Evolutionary conservation across 1,140 invertebrate genomes (phyloP).

Genomic region (Neotoxoptera formosana): DNA sequence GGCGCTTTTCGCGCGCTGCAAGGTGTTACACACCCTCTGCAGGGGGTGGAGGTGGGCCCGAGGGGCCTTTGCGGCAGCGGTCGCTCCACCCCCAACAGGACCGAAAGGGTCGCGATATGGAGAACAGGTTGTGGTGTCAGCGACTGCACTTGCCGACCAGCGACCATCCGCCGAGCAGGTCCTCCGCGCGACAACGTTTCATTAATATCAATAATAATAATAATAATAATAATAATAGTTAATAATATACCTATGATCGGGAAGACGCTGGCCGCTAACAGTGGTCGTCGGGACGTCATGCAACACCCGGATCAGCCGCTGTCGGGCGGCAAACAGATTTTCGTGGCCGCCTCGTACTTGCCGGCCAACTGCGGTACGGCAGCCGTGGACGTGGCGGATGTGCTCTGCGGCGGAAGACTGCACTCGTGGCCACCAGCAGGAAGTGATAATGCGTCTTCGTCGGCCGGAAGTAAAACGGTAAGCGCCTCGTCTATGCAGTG

Average conservation of each 20-base stretch:
- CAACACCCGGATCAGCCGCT: background rate
- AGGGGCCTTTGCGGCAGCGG: background rate
- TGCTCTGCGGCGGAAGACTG: background rate
- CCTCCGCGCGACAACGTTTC: background rate
- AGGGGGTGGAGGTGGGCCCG: background rate
- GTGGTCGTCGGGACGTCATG: background rate
- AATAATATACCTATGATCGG: background rate
- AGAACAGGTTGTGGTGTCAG: constrained; percentile 18
- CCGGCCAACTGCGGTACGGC: constrained; percentile 20
- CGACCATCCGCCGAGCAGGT: constrained; percentile 45
- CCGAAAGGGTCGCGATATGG: background rate
- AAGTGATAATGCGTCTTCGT: background rate
- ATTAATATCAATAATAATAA: background rate
- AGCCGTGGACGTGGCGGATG: background rate
- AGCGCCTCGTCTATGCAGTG: background rate
- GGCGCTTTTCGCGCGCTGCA: background rate
- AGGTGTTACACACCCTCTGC: constrained; percentile 37
- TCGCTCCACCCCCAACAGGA: constrained; percentile 42
- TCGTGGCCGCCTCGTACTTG: constrained; percentile 11
- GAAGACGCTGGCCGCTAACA: background rate
- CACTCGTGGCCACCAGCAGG: background rate
- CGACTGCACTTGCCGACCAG: constrained; percentile 53
- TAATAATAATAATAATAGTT: background rate
- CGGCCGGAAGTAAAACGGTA: constrained; percentile 1
- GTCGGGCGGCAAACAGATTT: background rate